Percentiles rank a stretch among this genome's conserved stretches.
Evolutionary conservation across 2,888 invertebrate genomes (phyloP).

Genomic region (Melieria picta): DNA sequence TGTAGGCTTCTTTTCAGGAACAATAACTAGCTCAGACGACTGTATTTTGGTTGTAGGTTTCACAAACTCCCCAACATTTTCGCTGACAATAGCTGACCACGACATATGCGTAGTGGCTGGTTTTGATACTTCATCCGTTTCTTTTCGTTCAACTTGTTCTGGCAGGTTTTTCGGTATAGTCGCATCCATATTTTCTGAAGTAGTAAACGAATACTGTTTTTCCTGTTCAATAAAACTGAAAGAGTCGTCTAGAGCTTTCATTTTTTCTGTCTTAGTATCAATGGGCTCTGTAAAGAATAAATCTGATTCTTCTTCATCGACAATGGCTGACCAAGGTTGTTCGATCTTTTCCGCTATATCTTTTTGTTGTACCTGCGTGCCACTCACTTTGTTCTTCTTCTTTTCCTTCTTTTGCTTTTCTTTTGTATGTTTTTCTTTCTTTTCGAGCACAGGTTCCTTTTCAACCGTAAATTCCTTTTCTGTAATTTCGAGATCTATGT

Average conservation of each 20-base stretch:
- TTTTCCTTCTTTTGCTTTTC: constrained; percentile 15
- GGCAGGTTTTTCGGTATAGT: neutral
- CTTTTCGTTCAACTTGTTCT: constrained; percentile 8
- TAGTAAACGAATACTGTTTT: neutral
- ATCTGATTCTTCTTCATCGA: neutral
- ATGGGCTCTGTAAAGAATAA: neutral
- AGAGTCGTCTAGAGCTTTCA: neutral
- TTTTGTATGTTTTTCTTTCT: constrained; percentile 7
- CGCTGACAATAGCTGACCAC: constrained; percentile 46
- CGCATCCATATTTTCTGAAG: neutral
- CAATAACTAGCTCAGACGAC: neutral
- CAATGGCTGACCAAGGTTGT: neutral
- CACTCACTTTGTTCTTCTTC: neutral
- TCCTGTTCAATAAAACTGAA: constrained; percentile 20
- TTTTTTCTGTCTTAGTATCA: neutral
- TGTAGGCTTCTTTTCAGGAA: neutral
- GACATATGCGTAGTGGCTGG: constrained; percentile 24
- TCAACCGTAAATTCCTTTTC: neutral
- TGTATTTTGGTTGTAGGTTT: neutral
- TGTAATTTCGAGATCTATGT: neutral
- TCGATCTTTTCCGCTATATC: neutral
- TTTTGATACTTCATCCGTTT: neutral
- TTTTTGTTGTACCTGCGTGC: neutral
- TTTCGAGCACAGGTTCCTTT: neutral
- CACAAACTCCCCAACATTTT: constrained; percentile 25